Evolutionary conservation across 2,797 vertebrate genomes (phyloP).

Genomic region (Darevskia mixta): DNA sequence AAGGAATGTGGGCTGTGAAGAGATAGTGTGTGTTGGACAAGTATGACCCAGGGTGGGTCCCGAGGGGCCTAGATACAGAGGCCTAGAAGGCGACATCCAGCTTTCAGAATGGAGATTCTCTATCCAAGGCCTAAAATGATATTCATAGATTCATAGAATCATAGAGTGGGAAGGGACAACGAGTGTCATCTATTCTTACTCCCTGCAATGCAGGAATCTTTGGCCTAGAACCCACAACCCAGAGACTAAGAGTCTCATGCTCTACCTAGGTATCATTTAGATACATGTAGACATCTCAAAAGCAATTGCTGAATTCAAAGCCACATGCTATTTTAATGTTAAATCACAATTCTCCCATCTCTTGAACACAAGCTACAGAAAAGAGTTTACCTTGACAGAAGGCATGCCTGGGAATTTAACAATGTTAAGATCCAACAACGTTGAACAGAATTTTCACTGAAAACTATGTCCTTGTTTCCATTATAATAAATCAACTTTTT

Average conservation of each 20-base stretch:
- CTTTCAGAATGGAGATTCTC: too few relatives aligned
- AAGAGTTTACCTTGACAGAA: not conserved
- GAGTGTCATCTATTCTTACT: too few relatives aligned
- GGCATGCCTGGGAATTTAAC: not conserved
- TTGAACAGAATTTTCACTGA: not conserved
- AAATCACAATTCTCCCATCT: not conserved
- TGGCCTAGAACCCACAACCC: too few relatives aligned
- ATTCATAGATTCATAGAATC: not conserved
- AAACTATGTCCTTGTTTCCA: not conserved
- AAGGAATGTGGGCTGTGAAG: too few relatives aligned
- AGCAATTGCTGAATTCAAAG: not conserved
- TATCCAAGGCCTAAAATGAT: not conserved
- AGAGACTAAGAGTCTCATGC: too few relatives aligned
- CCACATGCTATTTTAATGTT: not conserved
- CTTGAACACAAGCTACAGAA: fast-evolving
- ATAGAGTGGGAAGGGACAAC: too few relatives aligned
- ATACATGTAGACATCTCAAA: not conserved
- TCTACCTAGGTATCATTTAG: too few relatives aligned
- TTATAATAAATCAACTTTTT: not conserved
- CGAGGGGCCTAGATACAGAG: too few relatives aligned
- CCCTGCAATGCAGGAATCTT: too few relatives aligned
- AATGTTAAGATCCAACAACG: not conserved
- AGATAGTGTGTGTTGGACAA: too few relatives aligned
- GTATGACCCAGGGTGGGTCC: too few relatives aligned
- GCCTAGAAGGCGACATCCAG: too few relatives aligned